phyloP scores from a whole-genome alignment of 1,140 invertebrate genomes.

The Rhagoletis pomonella region DNA sequence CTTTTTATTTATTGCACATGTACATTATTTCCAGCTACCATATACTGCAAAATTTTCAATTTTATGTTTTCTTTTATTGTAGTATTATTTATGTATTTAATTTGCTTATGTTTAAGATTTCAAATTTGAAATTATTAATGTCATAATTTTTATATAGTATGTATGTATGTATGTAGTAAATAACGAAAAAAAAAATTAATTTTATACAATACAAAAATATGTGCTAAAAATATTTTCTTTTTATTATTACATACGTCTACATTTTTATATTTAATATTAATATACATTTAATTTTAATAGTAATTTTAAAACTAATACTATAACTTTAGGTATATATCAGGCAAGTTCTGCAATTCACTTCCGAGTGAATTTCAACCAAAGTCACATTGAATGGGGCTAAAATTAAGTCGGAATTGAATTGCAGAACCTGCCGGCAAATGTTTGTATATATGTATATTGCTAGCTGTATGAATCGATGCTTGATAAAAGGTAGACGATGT shows the following conservation, averaged over 20 bases:
- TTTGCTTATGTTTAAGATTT: conserved; percentile 10
- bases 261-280: background rate
- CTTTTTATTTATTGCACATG: conserved; percentile 20
- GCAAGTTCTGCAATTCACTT: too few species aligned
- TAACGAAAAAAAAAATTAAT: conserved; percentile 19
- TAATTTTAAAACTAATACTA: conserved; percentile 24
- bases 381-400: too few species aligned
- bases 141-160: background rate
- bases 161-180: conserved; percentile 4
- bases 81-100: background rate
- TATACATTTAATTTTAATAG: conserved; percentile 8
- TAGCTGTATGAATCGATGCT: background rate
- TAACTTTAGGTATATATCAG: background rate
- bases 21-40: conserved; percentile 2
- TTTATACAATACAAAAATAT: conserved; percentile 52
- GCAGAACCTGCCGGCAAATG: too few species aligned
- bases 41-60: conserved; percentile 20
- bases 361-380: too few species aligned
- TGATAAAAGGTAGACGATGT: background rate
- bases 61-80: background rate
- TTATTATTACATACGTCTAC: background rate
- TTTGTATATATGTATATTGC: background rate
- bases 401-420: too few species aligned
- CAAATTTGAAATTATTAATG: background rate
- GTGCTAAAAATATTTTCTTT: conserved; percentile 43